Conservation (phyloP, 2,888 invertebrate genomes). For the Lochmaea capreae region DNA sequence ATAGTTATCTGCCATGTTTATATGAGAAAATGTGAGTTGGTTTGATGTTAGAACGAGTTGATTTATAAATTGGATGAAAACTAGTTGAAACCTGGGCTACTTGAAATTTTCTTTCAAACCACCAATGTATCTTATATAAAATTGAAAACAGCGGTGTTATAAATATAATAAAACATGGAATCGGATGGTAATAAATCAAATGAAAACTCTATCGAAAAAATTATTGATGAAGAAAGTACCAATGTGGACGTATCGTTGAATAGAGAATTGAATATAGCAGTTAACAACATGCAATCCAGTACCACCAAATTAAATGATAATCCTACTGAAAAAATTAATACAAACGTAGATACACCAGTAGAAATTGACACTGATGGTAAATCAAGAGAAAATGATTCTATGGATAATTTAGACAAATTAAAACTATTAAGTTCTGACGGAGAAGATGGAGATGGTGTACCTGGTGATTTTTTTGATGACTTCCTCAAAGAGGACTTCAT, state of each 20-base stretch:
- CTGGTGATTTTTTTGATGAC: slow-evolving; percentile 65
- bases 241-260: neutral
- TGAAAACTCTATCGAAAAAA: neutral
- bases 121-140: neutral
- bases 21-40: neutral
- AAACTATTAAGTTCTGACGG: slow-evolving; percentile 12
- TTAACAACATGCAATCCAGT: neutral
- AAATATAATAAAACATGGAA: neutral
- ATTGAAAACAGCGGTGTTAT: neutral
- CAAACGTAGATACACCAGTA: neutral
- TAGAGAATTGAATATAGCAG: neutral
- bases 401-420: slow-evolving; percentile 5
- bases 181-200: neutral
- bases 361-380: neutral
- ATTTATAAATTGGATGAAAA: neutral
- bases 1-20: neutral
- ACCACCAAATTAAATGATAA: neutral
- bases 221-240: neutral
- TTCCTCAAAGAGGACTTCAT: slow-evolving; percentile 65
- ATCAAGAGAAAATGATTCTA: neutral
- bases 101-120: neutral
- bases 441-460: slow-evolving; percentile 59
- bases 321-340: neutral
- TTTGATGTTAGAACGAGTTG: neutral
- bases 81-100: neutral